These are phyloP conservation scores for Sinodicranocentrus sp. DNA, from an alignment of 2,888 invertebrate species.

Conservation along the genomic window DNA sequence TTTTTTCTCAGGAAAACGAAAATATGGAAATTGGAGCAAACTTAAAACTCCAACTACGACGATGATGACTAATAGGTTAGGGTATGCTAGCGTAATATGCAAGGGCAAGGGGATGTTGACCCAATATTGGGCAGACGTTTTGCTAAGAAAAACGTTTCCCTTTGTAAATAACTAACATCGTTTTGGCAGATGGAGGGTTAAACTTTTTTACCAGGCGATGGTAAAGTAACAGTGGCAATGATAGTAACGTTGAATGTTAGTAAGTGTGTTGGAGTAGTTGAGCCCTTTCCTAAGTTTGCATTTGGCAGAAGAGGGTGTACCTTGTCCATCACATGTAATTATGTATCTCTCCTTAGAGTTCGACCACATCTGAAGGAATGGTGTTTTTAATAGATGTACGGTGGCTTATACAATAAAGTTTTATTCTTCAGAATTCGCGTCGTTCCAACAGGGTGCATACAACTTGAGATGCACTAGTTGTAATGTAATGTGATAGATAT, in stretches of 20 bases:
- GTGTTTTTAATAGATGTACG: too few relatives aligned
- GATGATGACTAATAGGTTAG: constrained; percentile 16
- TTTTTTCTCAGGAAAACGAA: constrained; percentile 27
- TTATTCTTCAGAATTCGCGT: too few relatives aligned
- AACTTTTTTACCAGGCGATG: not conserved
- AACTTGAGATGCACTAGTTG: too few relatives aligned
- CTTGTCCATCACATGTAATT: constrained; percentile 2
- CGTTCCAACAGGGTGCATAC: too few relatives aligned
- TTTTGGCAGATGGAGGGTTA: not conserved
- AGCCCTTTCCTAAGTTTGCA: too few relatives aligned
- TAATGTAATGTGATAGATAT: too few relatives aligned
- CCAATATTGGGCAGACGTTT: constrained; percentile 26
- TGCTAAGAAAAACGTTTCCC: constrained; percentile 25
- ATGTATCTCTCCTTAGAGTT: too few relatives aligned
- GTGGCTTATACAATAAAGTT: too few relatives aligned
- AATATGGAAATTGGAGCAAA: constrained; percentile 29
- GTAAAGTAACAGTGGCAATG: too few relatives aligned
- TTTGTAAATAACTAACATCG: not conserved
- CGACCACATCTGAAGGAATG: too few relatives aligned
- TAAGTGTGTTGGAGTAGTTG: too few relatives aligned
- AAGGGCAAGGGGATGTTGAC: constrained; percentile 16
- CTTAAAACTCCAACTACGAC: not conserved
- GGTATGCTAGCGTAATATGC: not conserved
- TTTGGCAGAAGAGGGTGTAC: not conserved
- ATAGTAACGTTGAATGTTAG: too few relatives aligned